A percentile compares a stretch with the other conserved stretches of the same genome.
These are phyloP conservation scores for Taxidea taxus DNA, from an alignment of 2,113 vertebrate species.

Conservation along the genomic window DNA sequence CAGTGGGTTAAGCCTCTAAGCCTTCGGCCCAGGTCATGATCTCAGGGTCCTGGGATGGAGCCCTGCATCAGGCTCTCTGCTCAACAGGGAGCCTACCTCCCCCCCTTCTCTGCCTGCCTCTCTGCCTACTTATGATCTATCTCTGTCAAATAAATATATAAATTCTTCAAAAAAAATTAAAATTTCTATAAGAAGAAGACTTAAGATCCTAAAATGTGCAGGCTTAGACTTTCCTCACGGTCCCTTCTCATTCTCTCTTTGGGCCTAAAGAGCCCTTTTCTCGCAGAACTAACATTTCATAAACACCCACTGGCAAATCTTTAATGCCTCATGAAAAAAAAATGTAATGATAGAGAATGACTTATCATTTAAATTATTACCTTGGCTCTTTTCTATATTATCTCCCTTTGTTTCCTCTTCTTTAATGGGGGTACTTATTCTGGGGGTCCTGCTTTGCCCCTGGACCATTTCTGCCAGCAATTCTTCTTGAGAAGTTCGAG, in stretches of 20 bases:
- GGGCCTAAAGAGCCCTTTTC: background rate
- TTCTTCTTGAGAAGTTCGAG: constrained; percentile 88
- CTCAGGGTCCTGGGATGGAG: no score
- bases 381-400: constrained; percentile 80
- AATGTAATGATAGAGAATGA: background rate
- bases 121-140: no score
- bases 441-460: constrained; percentile 88
- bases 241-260: background rate
- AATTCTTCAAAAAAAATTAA: background rate
- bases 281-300: background rate
- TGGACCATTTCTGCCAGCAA: constrained; percentile 90
- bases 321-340: background rate
- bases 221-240: background rate
- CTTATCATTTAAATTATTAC: constrained; percentile 77
- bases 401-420: constrained; percentile 83
- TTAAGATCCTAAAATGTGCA: background rate
- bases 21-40: no score
- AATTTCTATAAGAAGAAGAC: background rate
- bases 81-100: no score
- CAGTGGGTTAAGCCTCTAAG: no score
- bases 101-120: no score
- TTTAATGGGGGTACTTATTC: constrained; percentile 81
- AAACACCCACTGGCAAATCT: background rate
- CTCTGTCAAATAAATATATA: no score
- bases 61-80: no score